Conservation (phyloP, 2,113 vertebrate genomes). For the Festucalex cinctus region DNA sequence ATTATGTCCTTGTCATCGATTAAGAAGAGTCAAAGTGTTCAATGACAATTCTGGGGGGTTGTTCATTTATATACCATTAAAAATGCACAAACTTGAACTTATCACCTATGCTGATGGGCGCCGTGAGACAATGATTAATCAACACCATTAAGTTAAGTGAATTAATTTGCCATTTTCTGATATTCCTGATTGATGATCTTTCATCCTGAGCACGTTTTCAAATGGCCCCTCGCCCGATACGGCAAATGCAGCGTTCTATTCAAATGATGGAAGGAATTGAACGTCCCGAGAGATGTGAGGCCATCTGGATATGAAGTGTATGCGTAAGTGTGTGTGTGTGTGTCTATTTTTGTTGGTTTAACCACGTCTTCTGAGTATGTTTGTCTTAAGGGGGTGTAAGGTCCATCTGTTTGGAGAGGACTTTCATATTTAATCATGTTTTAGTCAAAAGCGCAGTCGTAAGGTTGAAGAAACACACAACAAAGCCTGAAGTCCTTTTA, state of each 20-base stretch:
- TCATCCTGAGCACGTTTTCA: slow-evolving; percentile 40
- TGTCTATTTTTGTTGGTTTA: slow-evolving; percentile 28
- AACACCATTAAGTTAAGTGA: neutral
- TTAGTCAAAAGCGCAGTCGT: slow-evolving; percentile 12
- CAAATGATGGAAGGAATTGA: slow-evolving; percentile 48
- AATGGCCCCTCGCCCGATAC: slow-evolving; percentile 45
- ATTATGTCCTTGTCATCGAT: neutral
- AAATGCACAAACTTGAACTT: neutral
- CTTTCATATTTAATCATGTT: slow-evolving; percentile 25
- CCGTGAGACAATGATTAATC: slow-evolving; percentile 7
- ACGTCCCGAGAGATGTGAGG: slow-evolving; percentile 39
- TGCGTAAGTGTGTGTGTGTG: slow-evolving; percentile 10
- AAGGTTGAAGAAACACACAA: slow-evolving; percentile 2
- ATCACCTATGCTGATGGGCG: neutral
- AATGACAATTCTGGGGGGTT: neutral
- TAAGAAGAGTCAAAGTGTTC: neutral
- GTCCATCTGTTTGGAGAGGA: slow-evolving; percentile 48
- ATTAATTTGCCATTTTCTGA: slow-evolving; percentile 36
- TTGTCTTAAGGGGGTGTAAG: slow-evolving; percentile 40
- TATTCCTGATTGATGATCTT: slow-evolving; percentile 45
- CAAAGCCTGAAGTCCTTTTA: neutral
- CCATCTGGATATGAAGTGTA: slow-evolving; percentile 53
- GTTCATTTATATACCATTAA: neutral
- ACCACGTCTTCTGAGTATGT: slow-evolving; percentile 28
- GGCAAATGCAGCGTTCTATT: slow-evolving; percentile 39